A percentile compares a stretch with the other conserved stretches of the same genome.
These are phyloP conservation scores for Lathamus discolor DNA, from an alignment of 2,113 vertebrate genomes.

Conservation along the genomic window DNA sequence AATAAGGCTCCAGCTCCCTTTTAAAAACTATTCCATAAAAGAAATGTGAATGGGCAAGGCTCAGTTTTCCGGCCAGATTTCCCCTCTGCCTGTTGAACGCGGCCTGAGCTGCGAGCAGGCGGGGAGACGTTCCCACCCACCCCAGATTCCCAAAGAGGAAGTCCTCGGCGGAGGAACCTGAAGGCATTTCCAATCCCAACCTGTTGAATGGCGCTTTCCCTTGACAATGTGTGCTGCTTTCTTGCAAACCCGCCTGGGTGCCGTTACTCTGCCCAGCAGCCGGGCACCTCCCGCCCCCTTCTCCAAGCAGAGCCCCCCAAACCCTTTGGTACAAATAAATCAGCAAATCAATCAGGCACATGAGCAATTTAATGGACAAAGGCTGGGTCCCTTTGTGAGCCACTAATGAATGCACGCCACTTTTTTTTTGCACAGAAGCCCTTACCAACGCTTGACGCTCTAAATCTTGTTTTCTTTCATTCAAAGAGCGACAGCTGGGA, in stretches of 20 bases:
- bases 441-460: slow-evolving; percentile 84
- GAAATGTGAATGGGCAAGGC: slow-evolving; percentile 66
- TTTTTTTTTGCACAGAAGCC: slow-evolving; percentile 78
- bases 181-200: slow-evolving; percentile 77
- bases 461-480: slow-evolving; percentile 98
- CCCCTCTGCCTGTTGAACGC: slow-evolving; percentile 57
- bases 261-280: slow-evolving; percentile 52
- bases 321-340: slow-evolving; percentile 67
- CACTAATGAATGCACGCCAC: slow-evolving; percentile 88
- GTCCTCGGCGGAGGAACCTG: slow-evolving; percentile 14
- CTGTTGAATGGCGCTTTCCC: slow-evolving; percentile 75
- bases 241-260: slow-evolving; percentile 32
- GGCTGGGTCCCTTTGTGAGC: slow-evolving; percentile 73
- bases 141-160: slow-evolving; percentile 55
- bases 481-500: slow-evolving; percentile 96
- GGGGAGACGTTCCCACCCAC: slow-evolving; percentile 45
- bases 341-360: slow-evolving; percentile 79
- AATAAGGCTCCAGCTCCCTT: slow-evolving; percentile 64
- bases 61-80: slow-evolving; percentile 68
- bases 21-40: slow-evolving; percentile 67
- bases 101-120: slow-evolving; percentile 22
- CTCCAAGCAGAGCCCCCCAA: slow-evolving; percentile 31
- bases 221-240: slow-evolving; percentile 75
- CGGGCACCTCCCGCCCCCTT: slow-evolving; percentile 58
- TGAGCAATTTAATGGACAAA: slow-evolving; percentile 79